Base-by-base conservation (phyloP, 2,113 vertebrate genomes). In the Dipodomys stephensi region DNA sequence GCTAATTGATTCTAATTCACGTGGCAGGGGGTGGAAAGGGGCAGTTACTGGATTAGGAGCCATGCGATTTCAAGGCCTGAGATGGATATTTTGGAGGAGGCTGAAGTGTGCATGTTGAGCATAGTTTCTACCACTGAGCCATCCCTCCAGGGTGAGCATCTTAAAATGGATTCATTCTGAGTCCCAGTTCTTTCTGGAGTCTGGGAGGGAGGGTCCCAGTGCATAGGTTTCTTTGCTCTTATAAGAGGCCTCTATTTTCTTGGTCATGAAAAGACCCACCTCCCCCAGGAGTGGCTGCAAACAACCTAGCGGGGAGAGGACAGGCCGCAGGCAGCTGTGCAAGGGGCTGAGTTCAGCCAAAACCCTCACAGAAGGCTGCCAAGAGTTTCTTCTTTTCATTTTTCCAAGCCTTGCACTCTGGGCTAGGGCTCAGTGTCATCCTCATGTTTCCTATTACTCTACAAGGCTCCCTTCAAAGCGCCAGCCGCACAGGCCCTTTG, bases 361-460 rank as follows among this genome's bases (percentile, higher is more conserved):
- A 95, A 93, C 96, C 92, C 44, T 16, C 16, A 10, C 30, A 0
- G 83, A 96, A 79, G 76, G 90, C 88, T 94, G 97, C 97, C 97
- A 96, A 93, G 78, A 94, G 94, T 90, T 92, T 88, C 87, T 96
- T 95, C 94, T 95, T 92, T 93, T 94, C 93, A 85, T 95, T 96
- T 94, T 91, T 93, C 90, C 65, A 76, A 90, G 91, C 28, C 91
- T 74, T 64, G 76, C 1, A 67, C 92, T 95, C 78, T 25, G 87
- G 92, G 90, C 93, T 81, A 91, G 94, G 93, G 92, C 95, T 81
- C 68, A 68, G 94, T 92, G 94, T 97, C 96, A 73, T 94, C 94
- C 94, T 96, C 95, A 65, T 97, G 97, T 95, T 97, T 97, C 88
- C 92, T 76, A 93, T 97, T 97, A 95, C 90, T 88, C 94, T 93